Evolutionary conservation across 2,888 invertebrate genomes (phyloP).

Genomic region (Mechanitis mazaeus): DNA sequence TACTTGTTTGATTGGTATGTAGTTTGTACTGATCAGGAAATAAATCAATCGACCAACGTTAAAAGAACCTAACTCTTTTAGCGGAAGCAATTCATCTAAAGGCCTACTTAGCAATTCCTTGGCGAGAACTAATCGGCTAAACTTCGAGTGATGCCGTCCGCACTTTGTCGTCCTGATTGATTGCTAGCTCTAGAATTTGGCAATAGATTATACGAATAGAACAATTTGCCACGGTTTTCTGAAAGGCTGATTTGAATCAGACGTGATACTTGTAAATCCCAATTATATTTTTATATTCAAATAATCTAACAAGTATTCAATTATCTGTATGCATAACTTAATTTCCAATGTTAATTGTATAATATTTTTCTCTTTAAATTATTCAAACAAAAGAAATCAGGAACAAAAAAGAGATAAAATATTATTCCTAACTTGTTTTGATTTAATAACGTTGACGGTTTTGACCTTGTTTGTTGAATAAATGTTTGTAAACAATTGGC

Average conservation of each 20-base stretch:
- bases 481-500: constrained; percentile 37
- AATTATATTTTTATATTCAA: too few relatives aligned
- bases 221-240: constrained; percentile 4
- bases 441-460: constrained; percentile 50
- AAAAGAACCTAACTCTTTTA: constrained; percentile 2
- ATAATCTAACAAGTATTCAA: too few relatives aligned
- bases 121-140: constrained; percentile 9
- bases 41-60: not conserved
- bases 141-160: constrained; percentile 24
- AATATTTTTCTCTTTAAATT: too few relatives aligned
- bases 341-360: not conserved
- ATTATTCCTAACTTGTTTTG: constrained; percentile 41
- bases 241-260: not conserved
- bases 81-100: constrained; percentile 19
- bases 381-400: constrained; percentile 9
- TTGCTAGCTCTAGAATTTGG: constrained; percentile 16
- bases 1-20: too few relatives aligned
- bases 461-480: constrained; percentile 34
- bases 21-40: not conserved
- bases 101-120: constrained; percentile 13
- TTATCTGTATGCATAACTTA: not conserved
- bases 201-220: constrained; percentile 17
- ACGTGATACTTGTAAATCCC: not conserved
- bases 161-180: constrained; percentile 30
- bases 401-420: constrained; percentile 41